These are phyloP conservation scores for Notolabrus celidotus DNA, from an alignment of 2,797 vertebrate genomes.

Conservation along the genomic window DNA sequence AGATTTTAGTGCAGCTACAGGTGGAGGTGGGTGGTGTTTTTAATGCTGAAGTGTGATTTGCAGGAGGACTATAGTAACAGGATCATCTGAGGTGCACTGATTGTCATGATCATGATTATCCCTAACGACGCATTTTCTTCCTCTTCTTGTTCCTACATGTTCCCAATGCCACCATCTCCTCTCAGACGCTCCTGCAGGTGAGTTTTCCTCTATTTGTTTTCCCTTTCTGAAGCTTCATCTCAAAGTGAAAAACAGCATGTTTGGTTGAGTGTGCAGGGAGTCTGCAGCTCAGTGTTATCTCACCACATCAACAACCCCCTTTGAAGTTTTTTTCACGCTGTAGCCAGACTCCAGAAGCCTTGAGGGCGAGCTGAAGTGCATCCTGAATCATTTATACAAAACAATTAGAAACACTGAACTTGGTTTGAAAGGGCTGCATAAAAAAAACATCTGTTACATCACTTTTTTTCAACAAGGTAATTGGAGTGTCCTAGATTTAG, in stretches of 20 bases:
- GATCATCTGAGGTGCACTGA: too few species aligned
- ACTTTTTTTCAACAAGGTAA: constrained; percentile 9
- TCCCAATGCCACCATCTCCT: constrained; percentile 14
- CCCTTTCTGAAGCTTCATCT: constrained; percentile 8
- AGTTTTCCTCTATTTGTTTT: constrained; percentile 70
- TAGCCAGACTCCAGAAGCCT: constrained; percentile 38
- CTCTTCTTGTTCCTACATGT: constrained; percentile 28
- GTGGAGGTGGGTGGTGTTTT: background rate
- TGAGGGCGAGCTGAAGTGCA: constrained; percentile 39
- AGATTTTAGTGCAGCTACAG: background rate
- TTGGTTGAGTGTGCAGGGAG: constrained; percentile 2
- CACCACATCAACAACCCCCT: constrained; percentile 36
- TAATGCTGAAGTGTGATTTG: too few species aligned
- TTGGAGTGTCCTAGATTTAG: constrained; percentile 18
- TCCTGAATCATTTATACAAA: constrained; percentile 62
- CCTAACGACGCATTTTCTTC: constrained; percentile 34
- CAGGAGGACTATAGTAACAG: constrained; percentile 17
- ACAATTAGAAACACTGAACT: constrained; percentile 54
- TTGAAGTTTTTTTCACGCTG: constrained; percentile 49
- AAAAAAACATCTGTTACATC: constrained; percentile 21
- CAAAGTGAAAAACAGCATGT: constrained; percentile 6
- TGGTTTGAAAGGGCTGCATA: constrained; percentile 23
- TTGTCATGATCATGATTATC: too few species aligned
- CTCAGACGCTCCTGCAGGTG: constrained; percentile 95
- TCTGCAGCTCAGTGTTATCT: background rate